phyloP scores from a whole-genome alignment of 2,797 vertebrate species.

The Arctocebus calabarensis region DNA sequence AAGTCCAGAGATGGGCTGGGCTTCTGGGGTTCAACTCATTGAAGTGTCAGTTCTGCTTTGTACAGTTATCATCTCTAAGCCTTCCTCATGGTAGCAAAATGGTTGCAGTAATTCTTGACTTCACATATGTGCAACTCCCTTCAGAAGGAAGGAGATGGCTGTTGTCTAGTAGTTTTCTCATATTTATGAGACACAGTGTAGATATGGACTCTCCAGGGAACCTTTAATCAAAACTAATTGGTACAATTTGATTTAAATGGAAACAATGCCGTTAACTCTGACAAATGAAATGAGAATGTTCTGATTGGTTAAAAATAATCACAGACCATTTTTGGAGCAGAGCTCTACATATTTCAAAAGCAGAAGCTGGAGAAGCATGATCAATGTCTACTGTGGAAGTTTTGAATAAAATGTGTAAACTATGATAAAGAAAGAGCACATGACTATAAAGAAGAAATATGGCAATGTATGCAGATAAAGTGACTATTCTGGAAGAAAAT shows the following conservation, averaged over 20 bases:
- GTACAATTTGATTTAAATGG: neutral
- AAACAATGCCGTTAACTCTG: neutral
- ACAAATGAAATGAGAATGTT: neutral
- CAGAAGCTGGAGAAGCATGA: neutral
- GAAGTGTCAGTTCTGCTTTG: neutral
- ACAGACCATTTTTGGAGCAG: neutral
- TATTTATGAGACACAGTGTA: neutral
- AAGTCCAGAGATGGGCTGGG: neutral
- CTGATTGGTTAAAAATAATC: neutral
- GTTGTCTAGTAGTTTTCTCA: neutral
- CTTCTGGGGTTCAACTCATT: neutral
- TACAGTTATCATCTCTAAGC: neutral
- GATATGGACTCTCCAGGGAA: neutral
- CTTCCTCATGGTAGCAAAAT: neutral
- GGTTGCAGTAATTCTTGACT: neutral
- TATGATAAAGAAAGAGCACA: neutral
- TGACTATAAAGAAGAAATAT: neutral
- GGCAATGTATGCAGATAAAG: neutral
- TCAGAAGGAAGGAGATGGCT: neutral
- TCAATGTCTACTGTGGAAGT: neutral
- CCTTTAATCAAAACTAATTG: slow-evolving; percentile 2
- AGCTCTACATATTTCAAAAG: neutral
- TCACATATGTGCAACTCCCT: neutral
- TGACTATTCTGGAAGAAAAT: neutral
- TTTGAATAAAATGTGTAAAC: slow-evolving; percentile 49